Base-by-base conservation (phyloP, 2,797 vertebrate species). In the Pseudomugil tenellus region DNA sequence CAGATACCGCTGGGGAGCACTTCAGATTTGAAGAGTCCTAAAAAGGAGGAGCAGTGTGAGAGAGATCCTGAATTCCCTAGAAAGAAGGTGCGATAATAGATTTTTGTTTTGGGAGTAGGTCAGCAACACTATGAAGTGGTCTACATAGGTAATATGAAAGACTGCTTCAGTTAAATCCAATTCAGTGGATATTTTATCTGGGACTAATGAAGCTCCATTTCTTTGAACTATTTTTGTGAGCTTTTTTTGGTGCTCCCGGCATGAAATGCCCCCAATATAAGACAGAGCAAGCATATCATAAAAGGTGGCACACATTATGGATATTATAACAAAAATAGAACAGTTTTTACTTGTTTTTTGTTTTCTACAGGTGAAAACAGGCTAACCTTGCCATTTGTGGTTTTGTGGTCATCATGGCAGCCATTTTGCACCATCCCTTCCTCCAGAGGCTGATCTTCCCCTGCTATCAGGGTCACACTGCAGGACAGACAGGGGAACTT, bases 401-500 rank as follows among this genome's bases (percentile, higher is more conserved):
- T 79, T 87, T 94, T 96, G 83, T 87, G 93, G 77, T 98, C 96
- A 25, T 97, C 96, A 77, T 94, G 94, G 91, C 95, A 94, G 83
- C 96, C 95, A 54, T 96, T 96, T 83, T 93, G 94, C 68, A 94
- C 89, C 9, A 92, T 70, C 70, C 87, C 94, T 77, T 95, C 96
- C 57, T 97, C 96, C 83, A 89, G 69, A 72, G 85, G 89, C 67
- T 86, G 92, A 88, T 95, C 94, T 11, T 90, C 92, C 74, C 86
- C 93, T 73, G 95, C 90, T 64, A 92, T 74, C 77, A 94, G 92
- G 3, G 88, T 89, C 79, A 90, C 92, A 68, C 88, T 94, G 81
- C 96, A 97, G 10, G 96, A 95, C 62, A 93, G 90, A 84, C 97
- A 97, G 48, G 86, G 79, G 67, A 94, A 92, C 97, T 99, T 89